Evolutionary conservation across 2,888 invertebrate genomes (phyloP), one percentile per base, ranked within the genome.

Genomic region (Adelphocoris suturalis): DNA sequence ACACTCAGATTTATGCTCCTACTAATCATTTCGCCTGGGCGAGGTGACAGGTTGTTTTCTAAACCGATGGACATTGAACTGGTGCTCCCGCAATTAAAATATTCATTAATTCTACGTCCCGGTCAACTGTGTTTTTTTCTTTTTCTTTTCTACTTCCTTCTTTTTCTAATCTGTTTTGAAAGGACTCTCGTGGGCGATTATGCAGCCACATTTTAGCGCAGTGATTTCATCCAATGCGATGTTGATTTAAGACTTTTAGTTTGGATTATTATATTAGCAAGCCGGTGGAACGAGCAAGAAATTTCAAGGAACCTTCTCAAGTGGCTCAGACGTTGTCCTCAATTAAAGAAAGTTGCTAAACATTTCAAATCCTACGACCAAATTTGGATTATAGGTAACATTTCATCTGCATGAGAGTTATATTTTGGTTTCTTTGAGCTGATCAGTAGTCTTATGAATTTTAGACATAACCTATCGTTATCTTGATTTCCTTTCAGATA

Each of bases 11-110:
- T 86, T 86, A 86, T 75, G 75, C 86, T 61, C 75, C 75, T 47
- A 86, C 86, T 68, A 86, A 86, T 86, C 86, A 86, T 86, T 86
- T 47, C 86, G 68, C 86, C 75, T 86, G 46, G 46, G 75, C 86
- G 86, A 85, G 86, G 86, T 86, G 86, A 86, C 86, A 86, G 86
- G 68, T 75, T 86, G 82, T 82, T 82, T 82, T 82, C 82, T 27
- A 68, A 82, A 82, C 82, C 82, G 82, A 82, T 82, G 82, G 82
- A 82, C 82, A 82, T 82, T 82, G 82, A 82, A 82, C 82, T 82
- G 82, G 48, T 82, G 82, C 82, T 82, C 52, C 82, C 82, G 23
- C 82, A 82, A 82, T 82, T 82, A 82, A 82, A 82, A 82, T 82
- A 82, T 82, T 82, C 82, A 82, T 82, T 82, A 82, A 82, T 82